Conservation (phyloP, 2,113 vertebrate species). For the Chlorodrepanis virens region DNA sequence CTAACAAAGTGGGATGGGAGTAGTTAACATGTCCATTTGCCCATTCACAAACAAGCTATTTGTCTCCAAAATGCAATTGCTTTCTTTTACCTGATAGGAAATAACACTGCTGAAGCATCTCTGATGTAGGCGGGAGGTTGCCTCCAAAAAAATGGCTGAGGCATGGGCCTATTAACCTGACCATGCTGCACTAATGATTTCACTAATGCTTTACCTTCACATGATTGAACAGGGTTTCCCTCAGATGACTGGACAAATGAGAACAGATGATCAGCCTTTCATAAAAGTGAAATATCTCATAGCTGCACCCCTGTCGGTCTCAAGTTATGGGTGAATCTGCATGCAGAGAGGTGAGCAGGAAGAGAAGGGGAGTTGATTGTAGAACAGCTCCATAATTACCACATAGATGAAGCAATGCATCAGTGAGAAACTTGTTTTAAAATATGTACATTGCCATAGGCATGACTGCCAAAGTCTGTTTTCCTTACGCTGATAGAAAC, state of each 20-base stretch:
- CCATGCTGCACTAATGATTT: constrained; percentile 54
- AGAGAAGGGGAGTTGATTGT: background rate
- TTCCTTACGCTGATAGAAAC: background rate
- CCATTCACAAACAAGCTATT: constrained; percentile 22
- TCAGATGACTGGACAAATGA: constrained; percentile 48
- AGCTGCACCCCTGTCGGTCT: background rate
- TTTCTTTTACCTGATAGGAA: constrained; percentile 21
- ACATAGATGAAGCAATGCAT: constrained; percentile 1
- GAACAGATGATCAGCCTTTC: constrained; percentile 35
- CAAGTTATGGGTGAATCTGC: background rate
- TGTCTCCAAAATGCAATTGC: background rate
- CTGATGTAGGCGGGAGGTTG: background rate
- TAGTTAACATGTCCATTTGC: background rate
- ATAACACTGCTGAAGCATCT: background rate
- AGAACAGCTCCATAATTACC: background rate
- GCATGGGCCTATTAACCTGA: constrained; percentile 18
- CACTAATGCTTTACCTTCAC: constrained; percentile 37
- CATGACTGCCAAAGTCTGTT: constrained; percentile 32
- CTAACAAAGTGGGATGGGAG: constrained; percentile 1
- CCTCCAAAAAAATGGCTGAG: constrained; percentile 34
- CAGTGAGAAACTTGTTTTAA: constrained; percentile 41
- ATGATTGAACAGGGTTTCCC: constrained; percentile 38
- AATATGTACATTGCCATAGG: constrained; percentile 16
- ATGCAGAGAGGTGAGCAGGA: background rate
- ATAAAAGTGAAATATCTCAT: constrained; percentile 48